phyloP scores from a whole-genome alignment of 2,888 invertebrate species.

The Chirona hameri region DNA sequence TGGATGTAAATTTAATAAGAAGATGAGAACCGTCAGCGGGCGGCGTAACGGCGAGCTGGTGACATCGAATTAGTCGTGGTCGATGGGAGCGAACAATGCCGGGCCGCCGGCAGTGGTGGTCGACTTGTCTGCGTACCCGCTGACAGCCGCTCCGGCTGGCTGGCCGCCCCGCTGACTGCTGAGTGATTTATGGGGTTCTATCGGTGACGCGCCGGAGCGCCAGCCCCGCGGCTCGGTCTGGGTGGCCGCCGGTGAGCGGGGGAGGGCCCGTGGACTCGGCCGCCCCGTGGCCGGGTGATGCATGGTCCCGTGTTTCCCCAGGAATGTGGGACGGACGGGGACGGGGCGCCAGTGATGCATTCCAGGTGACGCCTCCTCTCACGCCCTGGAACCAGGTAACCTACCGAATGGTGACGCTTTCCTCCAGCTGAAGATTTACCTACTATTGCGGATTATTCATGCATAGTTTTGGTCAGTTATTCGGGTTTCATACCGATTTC shows the following conservation, averaged over 20 bases:
- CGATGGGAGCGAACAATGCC: background rate
- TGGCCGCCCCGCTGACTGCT: too few species aligned
- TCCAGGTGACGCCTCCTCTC: background rate
- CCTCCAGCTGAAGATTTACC: background rate
- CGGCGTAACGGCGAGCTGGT: background rate
- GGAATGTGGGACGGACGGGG: background rate
- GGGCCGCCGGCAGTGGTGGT: background rate
- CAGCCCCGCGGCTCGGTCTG: too few species aligned
- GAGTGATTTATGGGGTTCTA: background rate
- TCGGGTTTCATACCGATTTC: too few species aligned
- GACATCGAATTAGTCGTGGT: background rate
- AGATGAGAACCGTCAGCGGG: background rate
- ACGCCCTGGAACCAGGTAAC: too few species aligned
- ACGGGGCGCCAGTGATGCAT: background rate
- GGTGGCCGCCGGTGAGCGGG: too few species aligned
- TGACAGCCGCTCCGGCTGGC: background rate
- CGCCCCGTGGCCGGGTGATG: too few species aligned
- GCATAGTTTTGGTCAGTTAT: too few species aligned
- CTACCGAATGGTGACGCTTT: background rate
- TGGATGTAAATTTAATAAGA: constrained; percentile 23
- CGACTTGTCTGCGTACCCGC: background rate
- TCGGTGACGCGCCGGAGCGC: background rate
- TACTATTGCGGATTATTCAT: too few species aligned
- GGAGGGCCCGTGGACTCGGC: too few species aligned
- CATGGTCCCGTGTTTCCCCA: too few species aligned